phyloP scores from a whole-genome alignment of 2,888 invertebrate species.

The Danaus chrysippus region DNA sequence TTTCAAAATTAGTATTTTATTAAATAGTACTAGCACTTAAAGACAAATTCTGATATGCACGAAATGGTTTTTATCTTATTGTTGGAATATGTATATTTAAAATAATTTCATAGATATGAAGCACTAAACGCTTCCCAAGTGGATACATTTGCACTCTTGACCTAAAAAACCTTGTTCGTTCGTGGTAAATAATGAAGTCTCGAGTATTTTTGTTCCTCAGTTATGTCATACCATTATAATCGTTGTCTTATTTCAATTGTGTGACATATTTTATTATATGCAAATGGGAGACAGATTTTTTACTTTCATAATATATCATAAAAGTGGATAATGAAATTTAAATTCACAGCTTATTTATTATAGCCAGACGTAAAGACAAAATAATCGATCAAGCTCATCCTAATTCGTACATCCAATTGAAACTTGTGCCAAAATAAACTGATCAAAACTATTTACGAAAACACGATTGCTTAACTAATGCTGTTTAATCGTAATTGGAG shows the following conservation, averaged over 20 bases:
- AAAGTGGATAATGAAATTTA: neutral
- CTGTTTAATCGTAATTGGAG: constrained; percentile 24
- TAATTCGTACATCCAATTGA: constrained; percentile 15
- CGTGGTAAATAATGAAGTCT: constrained; percentile 15
- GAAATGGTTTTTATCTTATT: neutral
- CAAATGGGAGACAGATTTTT: too few species aligned
- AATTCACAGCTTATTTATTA: neutral
- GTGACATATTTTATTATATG: too few species aligned
- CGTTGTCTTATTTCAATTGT: too few species aligned
- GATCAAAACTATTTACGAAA: constrained; percentile 17
- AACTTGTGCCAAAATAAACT: constrained; percentile 21
- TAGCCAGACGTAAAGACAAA: neutral
- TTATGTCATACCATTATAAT: neutral
- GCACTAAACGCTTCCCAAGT: constrained; percentile 22
- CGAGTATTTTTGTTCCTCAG: constrained; percentile 4
- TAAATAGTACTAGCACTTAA: too few species aligned
- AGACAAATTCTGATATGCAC: neutral
- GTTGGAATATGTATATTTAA: neutral
- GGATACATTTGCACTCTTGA: constrained; percentile 44
- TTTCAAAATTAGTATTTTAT: too few species aligned
- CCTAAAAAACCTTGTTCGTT: constrained; percentile 50
- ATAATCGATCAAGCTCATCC: neutral
- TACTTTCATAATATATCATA: neutral
- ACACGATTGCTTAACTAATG: constrained; percentile 14
- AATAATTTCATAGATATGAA: neutral